A percentile compares a stretch with the other conserved stretches of the same genome.
Evolutionary conservation across 2,888 invertebrate species (phyloP).

Genomic region (Dolomedes plantarius): DNA sequence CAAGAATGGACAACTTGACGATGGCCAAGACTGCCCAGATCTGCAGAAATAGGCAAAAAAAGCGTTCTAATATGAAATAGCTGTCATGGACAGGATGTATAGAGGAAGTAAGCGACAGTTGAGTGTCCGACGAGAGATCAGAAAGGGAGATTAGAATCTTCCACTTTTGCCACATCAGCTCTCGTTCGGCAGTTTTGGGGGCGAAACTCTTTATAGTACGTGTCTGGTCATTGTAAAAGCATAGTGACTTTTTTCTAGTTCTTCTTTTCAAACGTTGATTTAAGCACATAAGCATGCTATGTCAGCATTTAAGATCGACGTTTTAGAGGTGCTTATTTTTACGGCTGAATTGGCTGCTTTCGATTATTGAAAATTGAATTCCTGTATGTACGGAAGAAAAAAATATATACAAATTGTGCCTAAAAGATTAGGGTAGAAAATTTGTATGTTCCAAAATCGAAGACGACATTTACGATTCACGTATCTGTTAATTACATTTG

Average conservation of each 20-base stretch:
- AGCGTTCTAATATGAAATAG: neutral
- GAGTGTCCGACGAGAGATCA: slow-evolving; percentile 30
- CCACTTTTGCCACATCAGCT: slow-evolving; percentile 51
- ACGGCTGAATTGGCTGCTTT: neutral
- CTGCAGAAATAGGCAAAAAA: slow-evolving; percentile 4
- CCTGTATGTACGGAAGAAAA: too few relatives aligned
- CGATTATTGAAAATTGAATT: too few relatives aligned
- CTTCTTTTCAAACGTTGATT: slow-evolving; percentile 1
- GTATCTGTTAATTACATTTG: too few relatives aligned
- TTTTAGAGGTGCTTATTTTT: neutral
- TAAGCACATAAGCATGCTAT: neutral
- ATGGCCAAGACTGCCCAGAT: too few relatives aligned
- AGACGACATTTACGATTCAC: too few relatives aligned
- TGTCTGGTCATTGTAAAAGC: slow-evolving; percentile 4
- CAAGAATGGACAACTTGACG: too few relatives aligned
- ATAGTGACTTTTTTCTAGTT: neutral
- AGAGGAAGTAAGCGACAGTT: neutral
- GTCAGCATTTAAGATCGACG: neutral
- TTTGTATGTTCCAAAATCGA: too few relatives aligned
- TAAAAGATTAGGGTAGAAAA: too few relatives aligned
- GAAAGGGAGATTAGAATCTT: slow-evolving; percentile 42
- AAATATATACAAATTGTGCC: too few relatives aligned
- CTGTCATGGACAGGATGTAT: neutral
- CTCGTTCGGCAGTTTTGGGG: neutral
- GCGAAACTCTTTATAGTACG: neutral